Conservation (phyloP, 2,797 vertebrate genomes). For the Salarias fasciatus region DNA sequence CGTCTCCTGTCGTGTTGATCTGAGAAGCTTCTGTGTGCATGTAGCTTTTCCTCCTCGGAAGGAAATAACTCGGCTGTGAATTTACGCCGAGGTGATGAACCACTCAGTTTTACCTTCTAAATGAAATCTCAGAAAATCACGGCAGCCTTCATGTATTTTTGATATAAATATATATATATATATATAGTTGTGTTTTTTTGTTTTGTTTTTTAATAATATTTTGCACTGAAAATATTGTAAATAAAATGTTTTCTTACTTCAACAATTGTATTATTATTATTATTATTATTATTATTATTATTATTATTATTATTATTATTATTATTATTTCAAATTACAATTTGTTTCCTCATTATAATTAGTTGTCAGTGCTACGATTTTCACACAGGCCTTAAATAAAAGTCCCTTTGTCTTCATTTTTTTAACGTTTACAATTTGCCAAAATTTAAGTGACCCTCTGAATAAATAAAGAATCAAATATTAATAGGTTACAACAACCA, state of each 20-base stretch:
- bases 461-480: no score
- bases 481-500: no score
- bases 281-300: slow-evolving; percentile 35
- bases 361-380: no score
- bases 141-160: slow-evolving; percentile 64
- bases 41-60: slow-evolving; percentile 43
- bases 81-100: slow-evolving; percentile 69
- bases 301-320: slow-evolving; percentile 8
- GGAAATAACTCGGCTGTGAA: slow-evolving; percentile 65
- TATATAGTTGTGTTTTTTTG: slow-evolving; percentile 83
- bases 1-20: slow-evolving; percentile 38
- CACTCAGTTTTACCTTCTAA: slow-evolving; percentile 67
- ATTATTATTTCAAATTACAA: no score
- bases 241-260: slow-evolving; percentile 95
- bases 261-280: slow-evolving; percentile 43
- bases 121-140: slow-evolving; percentile 64
- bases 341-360: slow-evolving; percentile 9
- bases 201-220: slow-evolving; percentile 82
- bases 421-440: no score
- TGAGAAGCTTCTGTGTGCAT: slow-evolving; percentile 51
- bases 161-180: slow-evolving; percentile 48
- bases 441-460: no score
- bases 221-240: slow-evolving; percentile 93
- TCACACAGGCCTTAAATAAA: no score
- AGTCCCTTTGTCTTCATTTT: no score